Evolutionary conservation across 2,797 vertebrate genomes (phyloP).

Genomic region (Onychomys torridus): DNA sequence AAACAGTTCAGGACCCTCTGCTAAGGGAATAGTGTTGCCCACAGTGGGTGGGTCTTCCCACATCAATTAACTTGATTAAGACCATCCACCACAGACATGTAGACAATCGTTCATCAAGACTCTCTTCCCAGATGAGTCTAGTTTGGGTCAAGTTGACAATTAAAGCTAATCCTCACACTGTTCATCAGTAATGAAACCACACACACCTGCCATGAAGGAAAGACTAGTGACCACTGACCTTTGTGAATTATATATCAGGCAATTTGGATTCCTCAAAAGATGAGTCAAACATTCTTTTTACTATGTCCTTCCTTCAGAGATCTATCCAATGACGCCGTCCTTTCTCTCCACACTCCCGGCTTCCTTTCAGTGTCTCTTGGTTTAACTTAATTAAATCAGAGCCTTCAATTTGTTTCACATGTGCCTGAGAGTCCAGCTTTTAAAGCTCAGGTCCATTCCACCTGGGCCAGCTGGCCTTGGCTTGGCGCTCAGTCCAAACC

Average conservation of each 20-base stretch:
- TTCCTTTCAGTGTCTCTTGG: neutral
- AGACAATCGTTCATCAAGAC: neutral
- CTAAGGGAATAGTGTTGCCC: neutral
- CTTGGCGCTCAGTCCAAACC: neutral
- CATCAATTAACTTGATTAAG: neutral
- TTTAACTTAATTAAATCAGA: neutral
- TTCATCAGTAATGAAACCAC: neutral
- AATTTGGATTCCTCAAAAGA: neutral
- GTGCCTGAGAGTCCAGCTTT: neutral
- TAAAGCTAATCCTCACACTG: neutral
- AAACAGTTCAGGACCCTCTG: neutral
- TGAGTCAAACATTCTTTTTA: accelerated
- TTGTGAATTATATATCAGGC: neutral
- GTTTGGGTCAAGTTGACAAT: neutral
- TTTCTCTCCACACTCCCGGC: neutral
- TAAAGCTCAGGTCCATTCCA: neutral
- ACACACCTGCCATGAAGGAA: accelerated
- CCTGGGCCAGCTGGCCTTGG: neutral
- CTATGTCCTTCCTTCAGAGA: neutral
- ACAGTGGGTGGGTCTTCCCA: neutral
- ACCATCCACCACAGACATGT: neutral
- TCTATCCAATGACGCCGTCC: neutral
- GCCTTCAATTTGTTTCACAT: neutral
- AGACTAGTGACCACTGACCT: neutral
- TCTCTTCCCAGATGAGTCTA: neutral